phyloP scores from a whole-genome alignment of 2,888 invertebrate species.

The Eristalis intricaria region DNA sequence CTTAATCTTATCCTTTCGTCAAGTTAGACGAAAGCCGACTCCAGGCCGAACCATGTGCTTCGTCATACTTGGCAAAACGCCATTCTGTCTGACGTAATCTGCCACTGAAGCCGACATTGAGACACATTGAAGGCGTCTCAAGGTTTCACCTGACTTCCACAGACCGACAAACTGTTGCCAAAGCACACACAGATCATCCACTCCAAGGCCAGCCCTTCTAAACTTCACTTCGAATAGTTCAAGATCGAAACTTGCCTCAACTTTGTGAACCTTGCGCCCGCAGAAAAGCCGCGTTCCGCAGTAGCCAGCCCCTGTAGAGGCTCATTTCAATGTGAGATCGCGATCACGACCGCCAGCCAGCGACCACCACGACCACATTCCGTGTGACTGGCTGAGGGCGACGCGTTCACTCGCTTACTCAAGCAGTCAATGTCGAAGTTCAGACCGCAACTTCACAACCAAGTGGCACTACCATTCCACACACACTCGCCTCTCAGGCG shows the following conservation, averaged over 20 bases:
- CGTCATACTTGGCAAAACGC: too few species aligned
- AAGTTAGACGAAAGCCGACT: too few species aligned
- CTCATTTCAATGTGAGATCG: constrained; percentile 11
- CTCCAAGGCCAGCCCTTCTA: background rate
- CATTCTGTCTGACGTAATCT: too few species aligned
- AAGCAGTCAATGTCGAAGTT: constrained; percentile 71
- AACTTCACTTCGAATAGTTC: background rate
- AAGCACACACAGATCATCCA: background rate
- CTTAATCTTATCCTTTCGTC: too few species aligned
- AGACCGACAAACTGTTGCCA: background rate
- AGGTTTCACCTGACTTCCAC: too few species aligned
- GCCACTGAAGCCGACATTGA: too few species aligned
- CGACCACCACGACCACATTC: constrained; percentile 16
- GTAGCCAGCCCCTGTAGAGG: background rate
- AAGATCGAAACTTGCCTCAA: background rate
- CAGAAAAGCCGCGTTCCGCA: background rate
- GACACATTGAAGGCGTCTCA: too few species aligned
- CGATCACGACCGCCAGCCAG: background rate
- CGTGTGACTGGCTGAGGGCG: constrained; percentile 32
- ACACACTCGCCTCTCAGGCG: constrained; percentile 14
- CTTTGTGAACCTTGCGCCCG: background rate
- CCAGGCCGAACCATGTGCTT: too few species aligned
- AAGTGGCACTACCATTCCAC: constrained; percentile 17
- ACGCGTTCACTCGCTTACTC: constrained; percentile 35
- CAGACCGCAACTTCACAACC: constrained; percentile 42